Percentiles rank a stretch among this genome's conserved stretches.
These are phyloP conservation scores for Pentalonia nigronervosa DNA, from an alignment of 1,140 invertebrate species.

Conservation along the genomic window DNA sequence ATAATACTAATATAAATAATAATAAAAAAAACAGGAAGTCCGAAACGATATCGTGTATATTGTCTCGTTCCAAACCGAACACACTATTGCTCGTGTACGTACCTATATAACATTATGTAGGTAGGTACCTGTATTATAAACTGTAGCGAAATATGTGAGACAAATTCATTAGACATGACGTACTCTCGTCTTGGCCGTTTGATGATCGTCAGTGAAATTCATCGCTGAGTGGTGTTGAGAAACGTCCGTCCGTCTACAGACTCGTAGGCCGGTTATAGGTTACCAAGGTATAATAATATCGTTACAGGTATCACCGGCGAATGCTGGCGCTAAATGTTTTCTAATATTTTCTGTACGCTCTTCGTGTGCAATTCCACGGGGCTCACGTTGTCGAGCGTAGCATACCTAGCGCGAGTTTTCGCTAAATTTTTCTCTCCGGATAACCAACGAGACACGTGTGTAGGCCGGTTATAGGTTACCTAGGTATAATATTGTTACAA, in stretches of 20 bases:
- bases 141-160: slow-evolving; percentile 28
- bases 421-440: no score
- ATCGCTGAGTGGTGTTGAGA: background rate
- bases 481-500: background rate
- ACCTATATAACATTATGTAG: background rate
- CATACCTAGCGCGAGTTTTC: no score
- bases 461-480: no score
- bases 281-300: no score
- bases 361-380: background rate
- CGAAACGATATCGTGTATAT: background rate
- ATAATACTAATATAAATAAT: background rate
- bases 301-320: background rate
- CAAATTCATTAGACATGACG: slow-evolving; percentile 48
- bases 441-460: no score
- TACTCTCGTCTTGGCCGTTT: background rate
- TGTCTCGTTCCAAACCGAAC: background rate
- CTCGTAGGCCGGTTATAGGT: background rate
- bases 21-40: background rate
- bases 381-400: no score
- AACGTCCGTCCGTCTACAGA: background rate
- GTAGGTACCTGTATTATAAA: background rate
- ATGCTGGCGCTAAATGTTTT: background rate
- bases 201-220: background rate
- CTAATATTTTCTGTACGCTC: background rate
- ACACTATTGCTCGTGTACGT: background rate